These are phyloP conservation scores for Drosophila gunungcola DNA, from an alignment of 1,140 invertebrate genomes.

Conservation along the genomic window DNA sequence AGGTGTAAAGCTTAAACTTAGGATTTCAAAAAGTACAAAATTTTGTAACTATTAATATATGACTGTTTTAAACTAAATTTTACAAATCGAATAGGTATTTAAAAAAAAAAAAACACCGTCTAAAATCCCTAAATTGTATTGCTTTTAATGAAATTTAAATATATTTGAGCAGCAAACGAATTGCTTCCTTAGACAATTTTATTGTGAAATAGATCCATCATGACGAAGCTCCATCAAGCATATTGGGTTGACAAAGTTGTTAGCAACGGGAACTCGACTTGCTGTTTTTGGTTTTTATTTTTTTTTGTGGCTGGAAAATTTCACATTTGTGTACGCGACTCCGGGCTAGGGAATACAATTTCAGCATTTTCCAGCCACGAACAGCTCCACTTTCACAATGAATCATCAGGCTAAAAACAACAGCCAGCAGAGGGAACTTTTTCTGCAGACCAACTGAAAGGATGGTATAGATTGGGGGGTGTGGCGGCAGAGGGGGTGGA, in stretches of 20 bases:
- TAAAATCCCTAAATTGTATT: too few species aligned
- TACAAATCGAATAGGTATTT: too few species aligned
- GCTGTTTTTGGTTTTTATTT: not conserved
- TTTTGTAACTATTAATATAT: too few species aligned
- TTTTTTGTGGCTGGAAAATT: constrained; percentile 24
- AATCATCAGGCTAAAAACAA: constrained; percentile 71
- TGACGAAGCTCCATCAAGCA: constrained; percentile 55
- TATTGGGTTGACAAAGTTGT: constrained; percentile 66
- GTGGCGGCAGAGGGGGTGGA: not conserved
- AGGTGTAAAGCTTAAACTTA: too few species aligned
- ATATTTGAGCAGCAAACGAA: not conserved
- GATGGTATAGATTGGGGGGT: constrained; percentile 2
- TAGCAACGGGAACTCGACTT: constrained; percentile 12
- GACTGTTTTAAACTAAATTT: too few species aligned
- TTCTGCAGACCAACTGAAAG: constrained; percentile 24
- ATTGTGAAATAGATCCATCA: constrained; percentile 54
- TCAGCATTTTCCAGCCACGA: constrained; percentile 51
- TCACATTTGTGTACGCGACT: constrained; percentile 28
- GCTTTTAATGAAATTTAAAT: not conserved
- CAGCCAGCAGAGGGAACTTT: constrained; percentile 44
- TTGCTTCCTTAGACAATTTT: constrained; percentile 4
- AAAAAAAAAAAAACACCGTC: too few species aligned
- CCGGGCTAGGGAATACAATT: constrained; percentile 38
- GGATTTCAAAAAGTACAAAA: too few species aligned
- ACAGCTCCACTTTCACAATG: constrained; percentile 71